Percentiles rank a stretch among this genome's conserved stretches.
phyloP scores from a whole-genome alignment of 2,797 vertebrate species.

The Bucorvus abyssinicus region DNA sequence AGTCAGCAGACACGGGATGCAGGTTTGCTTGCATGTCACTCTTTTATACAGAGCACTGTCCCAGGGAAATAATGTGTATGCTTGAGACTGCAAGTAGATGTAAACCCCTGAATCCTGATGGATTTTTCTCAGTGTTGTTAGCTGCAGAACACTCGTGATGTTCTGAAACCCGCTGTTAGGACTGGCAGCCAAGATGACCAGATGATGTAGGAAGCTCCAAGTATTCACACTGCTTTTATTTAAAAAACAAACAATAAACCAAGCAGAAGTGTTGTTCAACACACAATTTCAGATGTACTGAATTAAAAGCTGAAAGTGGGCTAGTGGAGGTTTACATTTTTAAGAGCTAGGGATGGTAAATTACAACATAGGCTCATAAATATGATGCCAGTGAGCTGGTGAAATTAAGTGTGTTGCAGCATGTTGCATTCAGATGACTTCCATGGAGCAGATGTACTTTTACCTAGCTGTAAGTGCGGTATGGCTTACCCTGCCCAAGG shows the following conservation, averaged over 20 bases:
- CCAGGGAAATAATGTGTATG: neutral
- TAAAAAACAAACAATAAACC: neutral
- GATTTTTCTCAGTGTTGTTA: neutral
- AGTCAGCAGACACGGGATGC: slow-evolving; percentile 44
- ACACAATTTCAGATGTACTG: neutral
- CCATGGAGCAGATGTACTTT: neutral
- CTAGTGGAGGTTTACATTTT: neutral
- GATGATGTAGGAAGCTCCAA: neutral
- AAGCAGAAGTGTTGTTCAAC: neutral
- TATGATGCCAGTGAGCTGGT: neutral
- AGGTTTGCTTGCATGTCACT: slow-evolving; percentile 65
- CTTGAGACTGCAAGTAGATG: neutral
- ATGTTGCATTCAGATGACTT: neutral
- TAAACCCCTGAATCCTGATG: neutral
- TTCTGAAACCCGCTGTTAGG: neutral
- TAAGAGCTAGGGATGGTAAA: neutral
- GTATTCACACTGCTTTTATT: neutral
- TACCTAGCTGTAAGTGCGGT: neutral
- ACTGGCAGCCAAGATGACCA: neutral
- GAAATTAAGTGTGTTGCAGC: neutral
- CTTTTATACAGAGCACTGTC: neutral
- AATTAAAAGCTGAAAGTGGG: neutral
- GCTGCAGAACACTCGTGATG: neutral
- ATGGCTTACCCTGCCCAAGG: neutral
- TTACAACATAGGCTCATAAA: neutral